Evolutionary conservation across 2,113 vertebrate genomes (phyloP), one percentile per base, ranked within the genome.

Genomic region (Tauraco erythrolophus): DNA sequence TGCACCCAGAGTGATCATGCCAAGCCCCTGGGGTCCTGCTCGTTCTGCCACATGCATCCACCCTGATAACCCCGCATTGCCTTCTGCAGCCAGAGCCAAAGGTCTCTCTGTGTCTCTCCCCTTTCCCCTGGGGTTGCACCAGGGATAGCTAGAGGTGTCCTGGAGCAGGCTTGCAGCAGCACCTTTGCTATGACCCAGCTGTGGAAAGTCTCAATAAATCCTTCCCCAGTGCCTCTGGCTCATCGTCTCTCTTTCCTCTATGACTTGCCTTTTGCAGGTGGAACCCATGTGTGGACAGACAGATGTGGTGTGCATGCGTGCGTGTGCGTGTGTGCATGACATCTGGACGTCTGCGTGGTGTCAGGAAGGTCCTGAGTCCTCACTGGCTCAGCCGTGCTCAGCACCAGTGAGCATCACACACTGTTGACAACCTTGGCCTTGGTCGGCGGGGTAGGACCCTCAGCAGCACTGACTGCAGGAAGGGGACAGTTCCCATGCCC

Each of bases 351-450:
- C 50, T 46, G 31, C 0, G 0, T 22, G 51, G 10, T 48, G 69
- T 6, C 39, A 54, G 25, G 5, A 3, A 1, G 2, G 28, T 46
- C 18, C 30, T 3, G 2, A 56, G 35, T 11, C 41, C 70, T 76
- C 2, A 0, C 16, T 11, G 22, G 31, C 45, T 43, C 0, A 0
- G 3, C 25, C 0, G 0, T 18, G 17, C 60, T 74, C 45, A 53
- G 51, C 76, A 37, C 11, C 80, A 51, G 11, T 13, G 21, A 33
- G 27, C 39, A 14, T 3, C 27, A 48, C 39, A 27, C 25, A 35
- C 15, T 39, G 8, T 8, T 25, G 28, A 19, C 48, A 24, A 2
- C 3, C 14, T 2, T 3, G 1, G 6, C 37, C 75, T 37, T 75
- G 43, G 61, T 28, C 1, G 0, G 17, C 4, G 9, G 51, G 12